phyloP scores from a whole-genome alignment of 2,797 vertebrate species.

The Tamandua tetradactyla region DNA sequence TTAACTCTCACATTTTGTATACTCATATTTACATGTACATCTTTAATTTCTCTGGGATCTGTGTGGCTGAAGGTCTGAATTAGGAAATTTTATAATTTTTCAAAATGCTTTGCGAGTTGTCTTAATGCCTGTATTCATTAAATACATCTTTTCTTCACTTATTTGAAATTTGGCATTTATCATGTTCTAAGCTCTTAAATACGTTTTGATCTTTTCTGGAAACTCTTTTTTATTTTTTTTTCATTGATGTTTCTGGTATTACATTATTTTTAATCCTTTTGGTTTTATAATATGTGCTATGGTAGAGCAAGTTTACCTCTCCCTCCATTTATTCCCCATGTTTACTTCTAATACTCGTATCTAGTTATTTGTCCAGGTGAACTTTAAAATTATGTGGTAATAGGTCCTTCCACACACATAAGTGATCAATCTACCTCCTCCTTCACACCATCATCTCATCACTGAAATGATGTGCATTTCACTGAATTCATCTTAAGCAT shows the following conservation, averaged over 20 bases:
- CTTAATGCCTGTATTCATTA: background rate
- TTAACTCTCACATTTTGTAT: background rate
- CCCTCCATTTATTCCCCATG: background rate
- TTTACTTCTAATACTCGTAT: background rate
- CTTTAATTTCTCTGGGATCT: background rate
- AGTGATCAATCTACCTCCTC: background rate
- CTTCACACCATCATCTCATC: background rate
- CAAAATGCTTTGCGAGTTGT: background rate
- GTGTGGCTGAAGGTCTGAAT: background rate
- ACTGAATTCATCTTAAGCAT: background rate
- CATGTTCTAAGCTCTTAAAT: background rate
- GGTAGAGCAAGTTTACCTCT: background rate
- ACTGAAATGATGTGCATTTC: background rate
- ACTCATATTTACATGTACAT: background rate
- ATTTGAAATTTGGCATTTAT: background rate
- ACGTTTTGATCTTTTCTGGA: background rate
- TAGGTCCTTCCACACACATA: background rate
- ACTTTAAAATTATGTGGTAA: background rate
- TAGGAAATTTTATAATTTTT: background rate
- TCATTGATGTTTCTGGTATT: background rate
- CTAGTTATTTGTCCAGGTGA: background rate
- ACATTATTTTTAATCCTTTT: background rate
- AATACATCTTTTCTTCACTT: background rate
- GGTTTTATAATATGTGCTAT: background rate
- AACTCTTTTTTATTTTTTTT: background rate